phyloP scores from a whole-genome alignment of 2,888 invertebrate genomes.

The Drosophila demipolita region DNA sequence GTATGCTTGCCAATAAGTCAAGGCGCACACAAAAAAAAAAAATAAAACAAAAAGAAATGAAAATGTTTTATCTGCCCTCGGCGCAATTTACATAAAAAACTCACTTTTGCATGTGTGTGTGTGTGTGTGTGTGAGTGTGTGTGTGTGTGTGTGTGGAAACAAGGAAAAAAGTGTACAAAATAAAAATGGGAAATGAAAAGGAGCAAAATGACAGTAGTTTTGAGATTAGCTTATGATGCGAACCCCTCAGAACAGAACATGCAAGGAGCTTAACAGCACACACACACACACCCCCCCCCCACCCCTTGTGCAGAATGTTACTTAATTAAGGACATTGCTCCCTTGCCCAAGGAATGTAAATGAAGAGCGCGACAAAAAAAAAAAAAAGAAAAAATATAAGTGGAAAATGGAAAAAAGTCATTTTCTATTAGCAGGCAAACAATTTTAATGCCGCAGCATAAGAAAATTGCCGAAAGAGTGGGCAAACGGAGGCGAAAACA shows the following conservation, averaged over 20 bases:
- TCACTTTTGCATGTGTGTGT: slow-evolving; percentile 42
- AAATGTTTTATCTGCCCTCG: slow-evolving; percentile 68
- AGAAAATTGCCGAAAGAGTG: slow-evolving; percentile 57
- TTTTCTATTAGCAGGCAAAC: slow-evolving; percentile 77
- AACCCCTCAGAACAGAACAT: slow-evolving; percentile 46
- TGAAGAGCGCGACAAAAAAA: slow-evolving; percentile 57
- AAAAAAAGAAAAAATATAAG: background rate
- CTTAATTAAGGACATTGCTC: slow-evolving; percentile 77
- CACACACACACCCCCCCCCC: too few relatives aligned
- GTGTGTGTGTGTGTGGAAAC: slow-evolving; percentile 12
- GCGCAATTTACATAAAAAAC: slow-evolving; percentile 69
- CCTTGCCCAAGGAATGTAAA: slow-evolving; percentile 68
- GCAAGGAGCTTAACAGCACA: slow-evolving; percentile 45
- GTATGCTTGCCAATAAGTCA: slow-evolving; percentile 74
- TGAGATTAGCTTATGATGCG: slow-evolving; percentile 69
- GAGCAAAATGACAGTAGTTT: slow-evolving; percentile 52
- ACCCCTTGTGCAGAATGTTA: slow-evolving; percentile 31
- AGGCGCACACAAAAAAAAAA: slow-evolving; percentile 38
- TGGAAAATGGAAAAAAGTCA: slow-evolving; percentile 45
- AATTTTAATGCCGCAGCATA: slow-evolving; percentile 72
- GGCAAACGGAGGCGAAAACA: background rate
- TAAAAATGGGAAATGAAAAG: slow-evolving; percentile 4
- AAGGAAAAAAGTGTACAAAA: slow-evolving; percentile 11
- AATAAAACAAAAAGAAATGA: slow-evolving; percentile 17
- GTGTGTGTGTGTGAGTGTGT: too few relatives aligned